phyloP scores from a whole-genome alignment of 2,113 vertebrate species.

The Glareola pratincola region DNA sequence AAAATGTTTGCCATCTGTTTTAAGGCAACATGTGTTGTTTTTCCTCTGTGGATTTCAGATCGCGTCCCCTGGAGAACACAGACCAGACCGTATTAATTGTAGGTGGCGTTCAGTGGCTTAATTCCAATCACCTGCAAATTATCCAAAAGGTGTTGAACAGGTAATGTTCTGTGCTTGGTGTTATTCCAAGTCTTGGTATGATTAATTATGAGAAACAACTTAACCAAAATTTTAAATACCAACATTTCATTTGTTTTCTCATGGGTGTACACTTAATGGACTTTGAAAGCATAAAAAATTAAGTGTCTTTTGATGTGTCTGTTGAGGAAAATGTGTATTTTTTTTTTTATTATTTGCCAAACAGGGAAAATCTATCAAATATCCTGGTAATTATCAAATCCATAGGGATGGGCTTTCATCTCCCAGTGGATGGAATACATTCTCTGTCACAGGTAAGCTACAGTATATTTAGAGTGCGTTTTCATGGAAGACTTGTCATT shows the following conservation, averaged over 20 bases:
- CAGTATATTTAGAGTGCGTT: not conserved
- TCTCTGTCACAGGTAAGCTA: conserved; percentile 84
- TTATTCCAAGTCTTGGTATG: not conserved
- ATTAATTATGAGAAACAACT: not conserved
- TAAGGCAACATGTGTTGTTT: conserved; percentile 57
- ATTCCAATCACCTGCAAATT: conserved; percentile 85
- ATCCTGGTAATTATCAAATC: conserved; percentile 93
- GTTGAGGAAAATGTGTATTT: not conserved
- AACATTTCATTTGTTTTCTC: not conserved
- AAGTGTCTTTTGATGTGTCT: not conserved
- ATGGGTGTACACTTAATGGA: not conserved
- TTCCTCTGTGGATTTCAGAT: conserved; percentile 80
- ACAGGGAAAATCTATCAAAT: conserved; percentile 85
- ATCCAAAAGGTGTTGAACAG: conserved; percentile 86
- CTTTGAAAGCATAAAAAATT: not conserved
- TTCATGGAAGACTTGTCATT: not conserved
- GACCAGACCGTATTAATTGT: conserved; percentile 86
- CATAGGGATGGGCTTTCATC: conserved; percentile 94
- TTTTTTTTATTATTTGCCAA: not conserved
- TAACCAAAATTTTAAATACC: not conserved
- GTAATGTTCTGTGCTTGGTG: conserved; percentile 37
- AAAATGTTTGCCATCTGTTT: conserved; percentile 73
- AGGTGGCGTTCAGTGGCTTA: conserved; percentile 97
- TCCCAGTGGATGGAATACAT: conserved; percentile 89
- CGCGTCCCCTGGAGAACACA: conserved; percentile 86